These are phyloP conservation scores for Schizopygopsis pylzovi DNA, from an alignment of 2,797 vertebrate species.

Conservation along the genomic window DNA sequence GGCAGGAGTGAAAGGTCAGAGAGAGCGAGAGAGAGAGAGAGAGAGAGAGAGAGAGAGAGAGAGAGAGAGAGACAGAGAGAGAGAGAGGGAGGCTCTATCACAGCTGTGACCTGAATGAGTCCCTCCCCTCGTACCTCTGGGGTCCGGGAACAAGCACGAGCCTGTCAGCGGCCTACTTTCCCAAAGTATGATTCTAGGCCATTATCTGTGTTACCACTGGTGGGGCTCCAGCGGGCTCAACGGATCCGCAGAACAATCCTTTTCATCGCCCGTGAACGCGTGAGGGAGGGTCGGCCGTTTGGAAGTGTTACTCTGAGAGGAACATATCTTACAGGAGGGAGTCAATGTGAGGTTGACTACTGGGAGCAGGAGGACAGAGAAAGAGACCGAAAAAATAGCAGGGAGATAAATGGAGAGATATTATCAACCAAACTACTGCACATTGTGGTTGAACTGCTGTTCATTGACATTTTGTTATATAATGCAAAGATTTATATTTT, in stretches of 20 bases:
- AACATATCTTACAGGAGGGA: conserved; percentile 11
- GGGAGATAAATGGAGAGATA: not conserved
- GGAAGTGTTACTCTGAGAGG: conserved; percentile 35
- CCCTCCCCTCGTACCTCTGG: conserved; percentile 62
- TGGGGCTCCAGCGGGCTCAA: conserved; percentile 79
- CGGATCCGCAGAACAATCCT: conserved; percentile 80
- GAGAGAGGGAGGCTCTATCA: conserved; percentile 48
- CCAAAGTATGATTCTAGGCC: conserved; percentile 83
- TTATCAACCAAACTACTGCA: conserved; percentile 7
- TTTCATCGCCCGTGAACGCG: not conserved
- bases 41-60: conserved; percentile 19
- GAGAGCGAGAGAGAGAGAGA: not conserved
- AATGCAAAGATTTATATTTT: not conserved
- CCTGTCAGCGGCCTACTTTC: conserved; percentile 79
- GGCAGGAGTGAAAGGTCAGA: conserved; percentile 8
- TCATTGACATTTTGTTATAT: not conserved
- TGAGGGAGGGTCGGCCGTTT: conserved; percentile 22
- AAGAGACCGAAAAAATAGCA: not conserved
- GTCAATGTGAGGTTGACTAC: conserved; percentile 32
- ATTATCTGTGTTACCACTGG: conserved; percentile 86
- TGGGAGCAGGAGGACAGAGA: conserved; percentile 3
- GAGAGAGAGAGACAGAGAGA: conserved; percentile 5
- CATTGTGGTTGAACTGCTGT: not conserved
- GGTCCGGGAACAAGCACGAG: conserved; percentile 64
- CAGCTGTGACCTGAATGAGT: conserved; percentile 66